Evolutionary conservation across 2,113 vertebrate genomes (phyloP), one percentile per base, ranked within the genome.

Genomic region (Cynoglossus semilaevis): DNA sequence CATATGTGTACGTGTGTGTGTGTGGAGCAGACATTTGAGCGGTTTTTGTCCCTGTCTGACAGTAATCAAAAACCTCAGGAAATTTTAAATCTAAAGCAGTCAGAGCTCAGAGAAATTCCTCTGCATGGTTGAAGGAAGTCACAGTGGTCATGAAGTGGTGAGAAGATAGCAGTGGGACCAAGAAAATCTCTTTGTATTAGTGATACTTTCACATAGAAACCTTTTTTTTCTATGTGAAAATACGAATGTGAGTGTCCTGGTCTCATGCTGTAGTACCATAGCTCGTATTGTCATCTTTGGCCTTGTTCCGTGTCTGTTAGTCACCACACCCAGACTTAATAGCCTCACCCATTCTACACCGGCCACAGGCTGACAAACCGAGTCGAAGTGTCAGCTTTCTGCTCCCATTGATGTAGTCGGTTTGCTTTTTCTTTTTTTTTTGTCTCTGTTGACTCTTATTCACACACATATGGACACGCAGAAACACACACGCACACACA

Each of bases 61-160:
- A 86, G 80, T 77, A 84, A 88, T 85, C 78, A 87, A 82, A 90
- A 84, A 72, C 80, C 79, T 83, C 77, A 88, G 87, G 85, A 88
- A 87, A 83, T 77, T 85, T 86, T 69, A 82, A 85, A 83, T 80
- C 73, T 68, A 65, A 84, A 81, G 79, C 85, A 83, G 84, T 79
- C 59, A 53, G 51, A 37, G 71, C 50, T 74, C 70, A 51, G 67
- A 76, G 58, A 79, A 81, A 88, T 84, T 83, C 75, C 74, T 63
- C 51, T 22, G 50, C 51, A 77, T 46, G 73, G 74, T 53, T 44
- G 60, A 65, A 82, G 79, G 75, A 64, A 79, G 55, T 71, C 67
- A 48, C 44, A 60, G 37, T 55, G 51, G 48, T 72, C 38, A 40
- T 38, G 43, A 63, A 67, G 50, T 50, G 63, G 67, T 61, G 58